Evolutionary conservation across 2,797 vertebrate species (phyloP).

Genomic region (Pangasius mekongensis): DNA sequence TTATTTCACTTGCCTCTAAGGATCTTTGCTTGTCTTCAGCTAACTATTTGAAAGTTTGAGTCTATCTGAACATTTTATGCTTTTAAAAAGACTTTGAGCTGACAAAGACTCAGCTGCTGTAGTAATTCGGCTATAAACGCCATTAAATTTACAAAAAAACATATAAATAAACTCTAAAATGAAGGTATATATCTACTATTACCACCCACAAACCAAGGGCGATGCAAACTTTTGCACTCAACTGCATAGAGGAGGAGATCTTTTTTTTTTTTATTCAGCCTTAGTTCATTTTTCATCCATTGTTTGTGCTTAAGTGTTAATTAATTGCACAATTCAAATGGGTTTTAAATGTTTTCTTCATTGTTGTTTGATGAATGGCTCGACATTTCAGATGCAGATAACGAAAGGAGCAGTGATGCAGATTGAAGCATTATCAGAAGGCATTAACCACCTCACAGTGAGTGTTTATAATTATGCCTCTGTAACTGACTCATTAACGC

Average conservation of each 20-base stretch:
- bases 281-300: constrained; percentile 7
- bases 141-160: background rate
- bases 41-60: background rate
- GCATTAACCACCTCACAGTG: constrained; percentile 92
- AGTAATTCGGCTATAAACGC: background rate
- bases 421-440: constrained; percentile 90
- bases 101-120: background rate
- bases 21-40: background rate
- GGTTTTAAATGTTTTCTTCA: constrained; percentile 34
- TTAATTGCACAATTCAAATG: background rate
- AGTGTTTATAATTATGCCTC: constrained; percentile 57
- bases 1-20: background rate
- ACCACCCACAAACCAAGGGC: background rate
- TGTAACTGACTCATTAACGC: constrained; percentile 8
- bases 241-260: background rate
- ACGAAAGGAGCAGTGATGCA: constrained; percentile 85
- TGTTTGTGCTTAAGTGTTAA: constrained; percentile 27
- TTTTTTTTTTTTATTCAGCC: background rate
- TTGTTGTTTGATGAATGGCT: constrained; percentile 62
- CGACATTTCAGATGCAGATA: constrained; percentile 86
- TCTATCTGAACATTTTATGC: background rate
- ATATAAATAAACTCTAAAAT: background rate
- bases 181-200: background rate
- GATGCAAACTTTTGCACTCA: background rate
- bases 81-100: background rate